Conservation (phyloP, 2,888 invertebrate species). For the Elgonia sp. region DNA sequence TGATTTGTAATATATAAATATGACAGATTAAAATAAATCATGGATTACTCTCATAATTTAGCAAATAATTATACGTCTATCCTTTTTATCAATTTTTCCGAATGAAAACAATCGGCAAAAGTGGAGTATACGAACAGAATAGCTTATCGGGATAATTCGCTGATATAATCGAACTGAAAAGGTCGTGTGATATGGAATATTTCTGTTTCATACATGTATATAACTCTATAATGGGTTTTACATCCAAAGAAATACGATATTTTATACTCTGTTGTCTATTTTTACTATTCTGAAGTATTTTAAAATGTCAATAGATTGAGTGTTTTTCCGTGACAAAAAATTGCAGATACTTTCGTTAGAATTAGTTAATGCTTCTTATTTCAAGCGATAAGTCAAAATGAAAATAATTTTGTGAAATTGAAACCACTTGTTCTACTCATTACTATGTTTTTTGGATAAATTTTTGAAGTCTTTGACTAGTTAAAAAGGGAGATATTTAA, state of each 20-base stretch:
- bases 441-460: too few species aligned
- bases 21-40: conserved; percentile 10
- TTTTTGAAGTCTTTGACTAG: too few species aligned
- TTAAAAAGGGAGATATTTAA: too few species aligned
- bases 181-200: neutral
- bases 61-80: conserved; percentile 3
- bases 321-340: neutral
- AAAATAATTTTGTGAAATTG: too few species aligned
- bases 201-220: neutral
- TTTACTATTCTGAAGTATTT: neutral
- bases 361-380: neutral
- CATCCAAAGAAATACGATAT: neutral
- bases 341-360: neutral
- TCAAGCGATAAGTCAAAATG: too few species aligned
- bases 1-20: neutral
- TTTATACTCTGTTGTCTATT: neutral
- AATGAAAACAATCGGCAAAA: conserved; percentile 1
- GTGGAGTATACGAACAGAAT: neutral
- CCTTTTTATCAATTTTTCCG: neutral
- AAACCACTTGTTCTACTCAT: too few species aligned
- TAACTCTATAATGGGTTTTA: neutral
- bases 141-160: conserved; percentile 7
- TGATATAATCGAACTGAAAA: neutral
- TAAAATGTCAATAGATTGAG: neutral
- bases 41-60: neutral